Conservation (phyloP, 2,888 invertebrate genomes). For the Hemistola chrysoprasaria region DNA sequence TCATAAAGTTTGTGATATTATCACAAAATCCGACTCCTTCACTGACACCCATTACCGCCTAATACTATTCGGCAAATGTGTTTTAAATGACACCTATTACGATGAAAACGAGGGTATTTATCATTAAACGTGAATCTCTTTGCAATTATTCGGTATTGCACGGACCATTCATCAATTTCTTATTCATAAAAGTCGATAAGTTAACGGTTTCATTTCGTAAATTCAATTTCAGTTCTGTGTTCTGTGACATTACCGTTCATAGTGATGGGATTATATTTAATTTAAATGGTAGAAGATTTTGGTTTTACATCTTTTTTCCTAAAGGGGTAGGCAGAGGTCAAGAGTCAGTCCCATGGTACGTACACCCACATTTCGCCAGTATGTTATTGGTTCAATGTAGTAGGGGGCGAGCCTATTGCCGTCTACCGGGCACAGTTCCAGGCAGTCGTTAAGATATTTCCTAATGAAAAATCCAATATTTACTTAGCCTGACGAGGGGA, state of each 20-base stretch:
- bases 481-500: too few relatives aligned
- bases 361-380: too few relatives aligned
- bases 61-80: constrained; percentile 30
- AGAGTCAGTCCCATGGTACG: too few relatives aligned
- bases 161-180: constrained; percentile 66
- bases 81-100: constrained; percentile 32
- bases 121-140: constrained; percentile 27
- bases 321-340: too few relatives aligned
- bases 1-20: constrained; percentile 15
- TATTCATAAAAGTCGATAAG: constrained; percentile 68
- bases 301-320: too few relatives aligned
- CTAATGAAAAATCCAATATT: too few relatives aligned
- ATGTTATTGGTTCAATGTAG: too few relatives aligned
- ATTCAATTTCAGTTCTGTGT: constrained; percentile 64
- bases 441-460: too few relatives aligned
- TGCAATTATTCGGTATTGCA: constrained; percentile 50
- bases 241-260: constrained; percentile 44
- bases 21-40: constrained; percentile 20
- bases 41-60: constrained; percentile 23
- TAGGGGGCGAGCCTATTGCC: too few relatives aligned
- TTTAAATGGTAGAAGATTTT: too few relatives aligned
- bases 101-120: constrained; percentile 24
- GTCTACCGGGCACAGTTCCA: too few relatives aligned
- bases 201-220: constrained; percentile 69
- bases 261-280: constrained; percentile 44